phyloP scores from a whole-genome alignment of 2,113 vertebrate genomes.

The Ornithorhynchus anatinus region DNA sequence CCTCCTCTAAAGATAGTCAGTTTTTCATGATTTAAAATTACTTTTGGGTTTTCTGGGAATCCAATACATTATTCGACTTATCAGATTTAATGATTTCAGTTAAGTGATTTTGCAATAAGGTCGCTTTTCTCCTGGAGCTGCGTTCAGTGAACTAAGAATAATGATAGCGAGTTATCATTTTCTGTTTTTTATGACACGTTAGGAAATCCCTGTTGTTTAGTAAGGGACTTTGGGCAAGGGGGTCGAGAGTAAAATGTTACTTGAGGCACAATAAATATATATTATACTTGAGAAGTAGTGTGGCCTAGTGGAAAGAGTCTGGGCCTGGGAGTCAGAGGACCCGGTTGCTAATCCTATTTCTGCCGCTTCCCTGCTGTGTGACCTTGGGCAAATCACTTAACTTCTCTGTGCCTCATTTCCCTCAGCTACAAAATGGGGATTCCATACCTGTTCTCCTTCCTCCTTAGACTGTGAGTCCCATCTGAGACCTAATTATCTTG shows the following conservation, averaged over 20 bases:
- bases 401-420: too few species aligned
- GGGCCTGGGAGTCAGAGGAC: too few species aligned
- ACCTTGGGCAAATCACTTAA: too few species aligned
- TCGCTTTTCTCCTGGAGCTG: constrained; percentile 8
- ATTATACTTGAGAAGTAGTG: background rate
- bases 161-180: background rate
- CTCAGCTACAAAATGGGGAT: too few species aligned
- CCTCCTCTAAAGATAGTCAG: constrained; percentile 10
- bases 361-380: too few species aligned
- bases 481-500: too few species aligned
- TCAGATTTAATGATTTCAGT: constrained; percentile 52
- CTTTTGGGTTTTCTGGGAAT: constrained; percentile 19
- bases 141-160: constrained; percentile 29
- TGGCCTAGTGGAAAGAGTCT: too few species aligned
- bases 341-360: too few species aligned
- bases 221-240: background rate
- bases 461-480: too few species aligned
- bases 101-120: constrained; percentile 40
- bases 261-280: background rate
- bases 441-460: too few species aligned
- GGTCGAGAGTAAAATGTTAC: background rate
- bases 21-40: constrained; percentile 1
- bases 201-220: background rate
- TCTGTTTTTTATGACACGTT: background rate
- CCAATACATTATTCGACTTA: constrained; percentile 57